Base-by-base conservation (phyloP, 2,888 invertebrate genomes). In the Anoplius nigerrimus region DNA sequence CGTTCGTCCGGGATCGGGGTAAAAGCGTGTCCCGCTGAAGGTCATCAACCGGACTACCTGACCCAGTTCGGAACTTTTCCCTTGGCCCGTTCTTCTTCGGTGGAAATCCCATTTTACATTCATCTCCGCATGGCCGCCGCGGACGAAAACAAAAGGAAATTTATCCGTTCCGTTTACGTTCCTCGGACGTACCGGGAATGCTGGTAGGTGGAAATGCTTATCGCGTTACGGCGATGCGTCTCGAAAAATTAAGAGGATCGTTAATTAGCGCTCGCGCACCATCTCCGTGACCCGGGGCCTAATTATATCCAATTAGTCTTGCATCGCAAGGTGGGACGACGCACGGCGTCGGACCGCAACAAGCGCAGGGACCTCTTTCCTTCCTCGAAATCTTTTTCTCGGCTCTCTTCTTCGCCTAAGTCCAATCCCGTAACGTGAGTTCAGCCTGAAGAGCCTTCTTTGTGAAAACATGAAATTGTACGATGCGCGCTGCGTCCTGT, bases 301-400 rank as follows among this genome's bases (percentile, higher is more conserved):
- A 22, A 64, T 64, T 52, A 64, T 59, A n/a, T n/a, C 48, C 52
- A 63, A 63, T 64, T 64, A 58, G 11, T 15, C 34, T 46, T 21
- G 20, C 22, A 53, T 46, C 45, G 43, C 53, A 18, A 16, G 51
- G 51, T 34, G 34, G 11, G 34, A 34, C 34, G 34, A 34, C 34
- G 34, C n/a, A n/a, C 34, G 34, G 34, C 11, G 11, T 13, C 6
- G 4, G 34, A 34, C 34, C 11, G 34, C 8, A 11, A 13, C 34
- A 13, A 34, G 11, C 34, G 8, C 11, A 34, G 11, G 11, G 11
- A 34, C 34, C 4, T 6, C 34, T 1, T 34, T 34, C 34, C 8
- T 34, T 6, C 34, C 11, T 34, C 34, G 34, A 34, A 13, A 34
- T 34, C 34, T 13, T 34, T 13, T 34, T 34, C 34, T 13, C 11